Evolutionary conservation across 2,888 invertebrate species (phyloP), one percentile per base, ranked within the genome.

Genomic region (Abrostola triplasia): DNA sequence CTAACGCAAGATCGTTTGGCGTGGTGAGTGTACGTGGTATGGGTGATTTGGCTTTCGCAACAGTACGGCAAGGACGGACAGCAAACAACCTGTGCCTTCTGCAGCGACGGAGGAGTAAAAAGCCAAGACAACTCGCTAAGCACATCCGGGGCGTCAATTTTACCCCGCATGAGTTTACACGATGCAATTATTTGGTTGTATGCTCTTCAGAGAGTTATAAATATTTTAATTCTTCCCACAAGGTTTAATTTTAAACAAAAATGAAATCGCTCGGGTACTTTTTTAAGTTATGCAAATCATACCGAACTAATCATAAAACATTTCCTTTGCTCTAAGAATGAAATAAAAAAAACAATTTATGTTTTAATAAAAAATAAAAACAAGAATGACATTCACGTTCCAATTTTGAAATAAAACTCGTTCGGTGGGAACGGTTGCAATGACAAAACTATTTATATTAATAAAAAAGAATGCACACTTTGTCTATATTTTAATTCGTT

Each of bases 401-500:
- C 63, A 64, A 76, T 67, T 70, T 61, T 54, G 64, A 79, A 77
- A 80, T 70, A 71, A 64, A 83, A 84, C 87, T 82, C 67, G 90
- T 89, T 88, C 81, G 85, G 90, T 93, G 93, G 88, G 93, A 93
- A 92, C 84, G 76, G 73, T 65, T 67, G 80, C 82, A 88, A 80
- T 90, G 92, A 92, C 92, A 93, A 59, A 85, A 83, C 80, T 83
- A 82, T 84, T 84, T 72, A 67, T 67, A 68, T 68, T 68, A 76
- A 79, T 81, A 84, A 88, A 80, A 83, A 84, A 83, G 71, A 76
- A 72, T 71, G 67, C 59, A 11, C 76, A 77, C 85, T 85, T 92
- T 92, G 92, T 93, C 92, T 92, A 86, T 88, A 80, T 86, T 91
- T 90, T 91, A 89, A 92, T 91, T 89, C 56, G 72, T 64, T 69